A percentile compares a stretch with the other conserved stretches of the same genome.
Evolutionary conservation across 2,113 vertebrate genomes (phyloP).

Genomic region (Oenanthe melanoleuca): DNA sequence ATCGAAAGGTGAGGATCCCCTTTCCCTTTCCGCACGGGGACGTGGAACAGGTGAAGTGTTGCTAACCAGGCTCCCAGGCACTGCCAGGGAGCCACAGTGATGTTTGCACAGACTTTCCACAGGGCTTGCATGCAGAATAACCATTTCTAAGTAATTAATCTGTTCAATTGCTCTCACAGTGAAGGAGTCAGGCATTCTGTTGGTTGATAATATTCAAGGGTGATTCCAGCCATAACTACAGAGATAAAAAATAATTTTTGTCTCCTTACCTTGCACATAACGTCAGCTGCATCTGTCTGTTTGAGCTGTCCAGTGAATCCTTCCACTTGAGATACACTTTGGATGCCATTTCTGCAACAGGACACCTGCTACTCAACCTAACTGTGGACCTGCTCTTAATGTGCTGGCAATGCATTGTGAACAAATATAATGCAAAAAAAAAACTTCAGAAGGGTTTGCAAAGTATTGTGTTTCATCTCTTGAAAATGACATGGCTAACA

Average conservation of each 20-base stretch:
- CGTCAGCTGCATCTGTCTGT: neutral
- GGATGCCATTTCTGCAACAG: neutral
- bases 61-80: neutral
- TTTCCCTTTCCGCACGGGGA: slow-evolving; percentile 22
- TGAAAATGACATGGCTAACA: neutral
- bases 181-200: neutral
- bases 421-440: neutral
- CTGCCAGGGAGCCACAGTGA: neutral
- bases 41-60: neutral
- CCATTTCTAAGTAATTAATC: slow-evolving; percentile 26
- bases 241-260: neutral
- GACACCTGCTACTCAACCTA: neutral
- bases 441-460: neutral
- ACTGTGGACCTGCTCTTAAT: neutral
- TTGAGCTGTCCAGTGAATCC: neutral
- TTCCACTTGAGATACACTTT: neutral
- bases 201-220: neutral
- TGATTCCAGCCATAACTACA: neutral
- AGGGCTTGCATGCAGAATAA: slow-evolving; percentile 59
- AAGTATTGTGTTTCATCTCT: neutral
- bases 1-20: slow-evolving; percentile 73
- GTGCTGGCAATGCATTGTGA: neutral
- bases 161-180: slow-evolving; percentile 14
- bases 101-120: neutral
- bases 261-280: neutral